Percentiles rank a stretch among this genome's conserved stretches.
These are phyloP conservation scores for Clarias gariepinus DNA, from an alignment of 2,113 vertebrate species.

Conservation along the genomic window DNA sequence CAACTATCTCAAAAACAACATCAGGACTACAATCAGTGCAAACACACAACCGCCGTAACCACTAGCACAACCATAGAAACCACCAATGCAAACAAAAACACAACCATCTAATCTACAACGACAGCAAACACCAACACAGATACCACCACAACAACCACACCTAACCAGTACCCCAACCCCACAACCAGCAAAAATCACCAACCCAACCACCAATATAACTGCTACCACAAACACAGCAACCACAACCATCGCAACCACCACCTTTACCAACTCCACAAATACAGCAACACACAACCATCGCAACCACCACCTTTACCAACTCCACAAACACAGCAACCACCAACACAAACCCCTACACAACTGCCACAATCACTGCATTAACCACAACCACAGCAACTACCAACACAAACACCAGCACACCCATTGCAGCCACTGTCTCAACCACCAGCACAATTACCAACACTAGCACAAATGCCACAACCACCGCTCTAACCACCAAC, in stretches of 20 bases:
- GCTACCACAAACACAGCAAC: background rate
- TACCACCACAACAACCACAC: background rate
- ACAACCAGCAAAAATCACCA: background rate
- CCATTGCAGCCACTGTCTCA: too few species aligned
- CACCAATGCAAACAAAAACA: background rate
- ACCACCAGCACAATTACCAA: background rate
- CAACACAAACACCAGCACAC: background rate
- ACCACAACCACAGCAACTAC: background rate
- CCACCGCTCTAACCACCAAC: background rate
- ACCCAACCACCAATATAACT: too few species aligned
- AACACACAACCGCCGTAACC: background rate
- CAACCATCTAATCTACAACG: background rate
- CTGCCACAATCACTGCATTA: too few species aligned
- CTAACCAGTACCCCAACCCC: background rate
- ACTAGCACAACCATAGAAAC: too few species aligned
- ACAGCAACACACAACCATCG: background rate
- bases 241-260: background rate
- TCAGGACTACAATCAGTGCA: too few species aligned
- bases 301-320: background rate
- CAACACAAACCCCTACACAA: too few species aligned
- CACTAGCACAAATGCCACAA: background rate
- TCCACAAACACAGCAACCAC: background rate
- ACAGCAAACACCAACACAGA: background rate
- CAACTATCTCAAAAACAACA: background rate
- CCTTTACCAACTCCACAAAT: rapidly evolving